Conservation (phyloP, 2,113 vertebrate species). For the Phalacrocorax pelagicus region DNA sequence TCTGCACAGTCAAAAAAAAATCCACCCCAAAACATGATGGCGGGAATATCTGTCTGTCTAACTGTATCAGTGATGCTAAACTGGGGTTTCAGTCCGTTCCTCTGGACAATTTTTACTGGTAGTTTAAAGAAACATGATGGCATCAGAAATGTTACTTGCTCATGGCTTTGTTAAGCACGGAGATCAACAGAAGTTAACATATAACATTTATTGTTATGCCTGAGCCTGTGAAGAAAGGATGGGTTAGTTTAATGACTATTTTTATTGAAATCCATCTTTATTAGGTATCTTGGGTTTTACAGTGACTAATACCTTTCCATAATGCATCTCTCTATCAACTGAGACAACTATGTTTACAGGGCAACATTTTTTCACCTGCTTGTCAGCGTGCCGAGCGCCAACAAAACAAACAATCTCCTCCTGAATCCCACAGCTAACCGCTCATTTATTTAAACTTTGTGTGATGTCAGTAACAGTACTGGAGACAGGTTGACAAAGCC, state of each 20-base stretch:
- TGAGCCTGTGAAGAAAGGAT: neutral
- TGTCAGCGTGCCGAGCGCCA: neutral
- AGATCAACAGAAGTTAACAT: neutral
- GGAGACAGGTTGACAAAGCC: neutral
- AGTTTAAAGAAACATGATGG: rapidly evolving
- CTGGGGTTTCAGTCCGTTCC: neutral
- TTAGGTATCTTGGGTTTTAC: neutral
- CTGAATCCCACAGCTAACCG: neutral
- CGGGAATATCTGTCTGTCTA: neutral
- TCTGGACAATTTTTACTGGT: neutral
- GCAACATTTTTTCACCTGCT: neutral
- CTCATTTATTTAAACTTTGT: neutral
- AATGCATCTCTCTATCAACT: neutral
- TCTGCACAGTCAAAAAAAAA: neutral
- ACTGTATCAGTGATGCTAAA: neutral
- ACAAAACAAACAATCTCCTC: neutral
- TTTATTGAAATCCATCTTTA: neutral
- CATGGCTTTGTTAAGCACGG: neutral
- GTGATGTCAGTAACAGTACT: neutral
- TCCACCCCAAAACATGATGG: neutral
- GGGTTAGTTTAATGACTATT: neutral
- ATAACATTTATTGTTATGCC: neutral
- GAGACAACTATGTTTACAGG: neutral
- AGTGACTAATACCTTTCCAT: neutral
- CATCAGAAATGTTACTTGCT: neutral